phyloP scores from a whole-genome alignment of 2,797 vertebrate genomes.

The Silurus aristotelis region DNA sequence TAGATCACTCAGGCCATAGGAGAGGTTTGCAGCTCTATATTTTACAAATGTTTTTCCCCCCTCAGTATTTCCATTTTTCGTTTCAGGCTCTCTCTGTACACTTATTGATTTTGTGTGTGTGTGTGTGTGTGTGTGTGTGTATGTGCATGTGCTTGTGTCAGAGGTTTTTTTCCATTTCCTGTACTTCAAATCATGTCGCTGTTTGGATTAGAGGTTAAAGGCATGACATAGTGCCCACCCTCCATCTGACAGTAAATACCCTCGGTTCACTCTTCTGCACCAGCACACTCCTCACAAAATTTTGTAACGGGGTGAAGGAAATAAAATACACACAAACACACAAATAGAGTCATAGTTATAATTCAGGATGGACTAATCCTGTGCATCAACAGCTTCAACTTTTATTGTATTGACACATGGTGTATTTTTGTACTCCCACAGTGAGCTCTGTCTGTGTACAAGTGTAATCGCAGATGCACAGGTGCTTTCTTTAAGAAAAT shows the following conservation, averaged over 20 bases:
- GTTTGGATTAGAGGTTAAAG: constrained; percentile 67
- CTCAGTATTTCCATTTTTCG: constrained; percentile 22
- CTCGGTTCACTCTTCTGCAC: constrained; percentile 53
- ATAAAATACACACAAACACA: constrained; percentile 42
- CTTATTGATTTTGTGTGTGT: constrained; percentile 37
- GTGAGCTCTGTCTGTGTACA: neutral
- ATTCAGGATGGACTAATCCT: constrained; percentile 29
- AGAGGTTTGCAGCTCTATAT: constrained; percentile 40
- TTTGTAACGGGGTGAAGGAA: neutral
- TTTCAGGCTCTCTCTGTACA: constrained; percentile 24
- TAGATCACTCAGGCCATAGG: constrained; percentile 52
- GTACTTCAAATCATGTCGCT: constrained; percentile 50
- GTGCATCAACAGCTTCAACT: neutral
- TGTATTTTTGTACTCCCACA: neutral
- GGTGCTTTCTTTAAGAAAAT: constrained; percentile 1
- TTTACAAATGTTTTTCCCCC: constrained; percentile 28
- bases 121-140: constrained; percentile 27
- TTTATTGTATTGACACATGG: constrained; percentile 6
- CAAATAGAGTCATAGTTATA: constrained; percentile 26
- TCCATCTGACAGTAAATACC: constrained; percentile 53
- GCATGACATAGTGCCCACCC: constrained; percentile 55
- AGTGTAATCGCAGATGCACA: constrained; percentile 66
- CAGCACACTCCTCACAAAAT: constrained; percentile 39
- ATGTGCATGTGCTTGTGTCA: constrained; percentile 28
- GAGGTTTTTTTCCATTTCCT: constrained; percentile 66